phyloP scores from a whole-genome alignment of 1,140 invertebrate genomes.

The Radopholus similis region DNA sequence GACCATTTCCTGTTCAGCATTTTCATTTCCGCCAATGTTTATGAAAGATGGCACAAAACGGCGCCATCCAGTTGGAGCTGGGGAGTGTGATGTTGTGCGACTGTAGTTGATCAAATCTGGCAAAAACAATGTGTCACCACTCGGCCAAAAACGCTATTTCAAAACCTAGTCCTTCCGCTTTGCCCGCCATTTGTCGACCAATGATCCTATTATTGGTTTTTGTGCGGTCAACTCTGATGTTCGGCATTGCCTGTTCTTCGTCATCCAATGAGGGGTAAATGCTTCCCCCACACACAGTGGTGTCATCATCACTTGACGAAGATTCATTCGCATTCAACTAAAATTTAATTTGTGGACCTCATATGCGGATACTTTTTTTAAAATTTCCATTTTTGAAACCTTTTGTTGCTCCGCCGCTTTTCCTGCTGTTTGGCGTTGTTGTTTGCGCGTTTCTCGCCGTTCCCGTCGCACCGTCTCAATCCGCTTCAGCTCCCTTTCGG shows the following conservation, averaged over 20 bases:
- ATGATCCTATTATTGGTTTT: neutral
- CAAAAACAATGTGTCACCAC: too few species aligned
- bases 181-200: neutral
- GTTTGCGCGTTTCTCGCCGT: neutral
- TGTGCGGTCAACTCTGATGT: conserved; percentile 20
- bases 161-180: neutral
- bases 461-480: conserved; percentile 26
- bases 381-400: neutral
- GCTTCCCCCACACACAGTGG: neutral
- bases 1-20: neutral
- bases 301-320: conserved; percentile 7
- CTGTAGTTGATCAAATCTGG: too few species aligned
- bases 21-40: neutral
- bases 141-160: neutral
- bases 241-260: conserved; percentile 30
- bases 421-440: neutral
- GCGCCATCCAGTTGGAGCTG: neutral
- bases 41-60: neutral
- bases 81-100: neutral
- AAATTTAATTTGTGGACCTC: neutral
- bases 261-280: conserved; percentile 5
- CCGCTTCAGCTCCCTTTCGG: conserved; percentile 22
- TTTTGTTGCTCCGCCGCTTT: neutral
- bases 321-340: neutral
- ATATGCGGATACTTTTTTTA: neutral